Evolutionary conservation across 2,888 invertebrate species (phyloP), one percentile per base, ranked within the genome.

Genomic region (Melanostoma mellinum): DNA sequence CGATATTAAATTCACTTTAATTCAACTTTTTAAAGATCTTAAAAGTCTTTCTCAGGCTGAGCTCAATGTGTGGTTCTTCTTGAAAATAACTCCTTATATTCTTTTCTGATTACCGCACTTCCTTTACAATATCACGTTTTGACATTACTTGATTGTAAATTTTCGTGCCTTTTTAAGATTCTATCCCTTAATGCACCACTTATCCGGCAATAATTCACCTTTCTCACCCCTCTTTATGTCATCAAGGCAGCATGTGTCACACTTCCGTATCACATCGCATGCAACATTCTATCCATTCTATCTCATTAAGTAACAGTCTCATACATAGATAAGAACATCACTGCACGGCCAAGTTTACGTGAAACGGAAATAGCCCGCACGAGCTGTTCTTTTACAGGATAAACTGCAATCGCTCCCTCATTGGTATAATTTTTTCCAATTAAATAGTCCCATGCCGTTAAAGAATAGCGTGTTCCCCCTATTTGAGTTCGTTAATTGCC

Each of bases 311-410:
- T 58, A 40, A 38, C 52, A 58, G 6, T 52, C 46, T 50, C 52
- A 53, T 61, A 52, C 30, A 53, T 40, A 36, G 79, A 74, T 74
- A 56, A 44, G 6, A 33, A 52, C 60, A 32, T 63, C 68, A 42
- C 53, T 52, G 61, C 44, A 48, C 40, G 20, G 40, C 48, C 48
- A 40, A 42, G 63, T 40, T 35, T 10, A 46, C 58, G 42, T 53
- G 10, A 69, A 80, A 75, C 80, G 80, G 75, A 80, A 75, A 71
- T 65, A 38, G 35, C 75, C 75, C 75, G 75, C 80, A 80, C 80
- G 75, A 80, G 75, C 80, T 65, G 20, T 40, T 65, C 20, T 40
- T 61, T 30, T 44, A 48, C 69, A 80, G 75, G 75, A 80, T 58
- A 52, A 52, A 46, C 63, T 9, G n/a, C 56, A 6, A 36, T 9